Evolutionary conservation across 1,140 invertebrate genomes (phyloP).

Genomic region (Chelonus insularis): DNA sequence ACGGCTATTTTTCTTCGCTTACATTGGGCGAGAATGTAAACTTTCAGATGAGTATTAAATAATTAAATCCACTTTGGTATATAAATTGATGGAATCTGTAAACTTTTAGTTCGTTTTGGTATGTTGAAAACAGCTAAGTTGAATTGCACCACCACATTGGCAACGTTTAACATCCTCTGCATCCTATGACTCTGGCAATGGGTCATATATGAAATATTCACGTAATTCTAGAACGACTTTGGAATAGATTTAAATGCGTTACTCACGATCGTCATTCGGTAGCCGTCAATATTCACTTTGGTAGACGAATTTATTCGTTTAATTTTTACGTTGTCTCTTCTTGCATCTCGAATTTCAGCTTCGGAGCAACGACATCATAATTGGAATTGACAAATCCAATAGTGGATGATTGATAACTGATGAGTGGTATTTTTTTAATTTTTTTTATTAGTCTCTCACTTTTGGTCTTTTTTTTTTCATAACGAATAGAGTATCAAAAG

Average conservation of each 20-base stretch:
- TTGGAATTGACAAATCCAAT: not conserved
- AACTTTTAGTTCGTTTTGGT: not conserved
- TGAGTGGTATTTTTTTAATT: not conserved
- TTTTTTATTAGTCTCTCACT: too few relatives aligned
- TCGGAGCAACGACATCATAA: not conserved
- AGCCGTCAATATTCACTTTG: not conserved
- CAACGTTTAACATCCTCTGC: not conserved
- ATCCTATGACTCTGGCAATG: not conserved
- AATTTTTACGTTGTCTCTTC: not conserved
- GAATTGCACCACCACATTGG: not conserved
- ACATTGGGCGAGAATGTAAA: not conserved
- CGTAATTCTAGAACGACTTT: not conserved
- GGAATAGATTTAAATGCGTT: conserved; percentile 4
- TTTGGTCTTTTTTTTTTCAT: too few relatives aligned
- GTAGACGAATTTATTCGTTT: not conserved
- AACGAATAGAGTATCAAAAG: not conserved
- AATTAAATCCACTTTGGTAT: conserved; percentile 34
- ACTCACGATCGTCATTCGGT: not conserved
- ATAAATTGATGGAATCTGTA: conserved; percentile 24
- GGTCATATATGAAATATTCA: conserved; percentile 9
- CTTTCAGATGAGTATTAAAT: conserved; percentile 28
- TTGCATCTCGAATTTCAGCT: not conserved
- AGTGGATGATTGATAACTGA: not conserved
- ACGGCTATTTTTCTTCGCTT: conserved; percentile 21
- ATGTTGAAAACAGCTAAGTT: not conserved